Percentiles rank a stretch among this genome's conserved stretches.
These are phyloP conservation scores for Pedionomus torquatus DNA, from an alignment of 2,113 vertebrate species.

Conservation along the genomic window DNA sequence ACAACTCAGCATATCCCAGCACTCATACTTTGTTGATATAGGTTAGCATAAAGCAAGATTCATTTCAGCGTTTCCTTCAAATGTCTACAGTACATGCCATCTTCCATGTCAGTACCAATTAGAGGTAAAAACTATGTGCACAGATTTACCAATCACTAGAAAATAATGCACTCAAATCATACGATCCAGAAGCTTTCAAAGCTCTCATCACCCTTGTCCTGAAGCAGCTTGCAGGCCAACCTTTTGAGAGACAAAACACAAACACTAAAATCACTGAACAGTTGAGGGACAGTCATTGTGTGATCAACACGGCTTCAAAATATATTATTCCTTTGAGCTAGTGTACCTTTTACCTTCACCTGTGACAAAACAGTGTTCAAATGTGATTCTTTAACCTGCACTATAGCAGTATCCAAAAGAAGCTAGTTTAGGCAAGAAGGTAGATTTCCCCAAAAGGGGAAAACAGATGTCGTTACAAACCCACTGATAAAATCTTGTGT, in stretches of 20 bases:
- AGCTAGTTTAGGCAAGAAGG: background rate
- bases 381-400: background rate
- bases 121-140: background rate
- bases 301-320: background rate
- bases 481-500: background rate
- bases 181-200: background rate
- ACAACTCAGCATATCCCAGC: background rate
- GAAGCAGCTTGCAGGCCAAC: background rate
- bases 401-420: background rate
- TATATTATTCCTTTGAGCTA: background rate
- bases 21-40: background rate
- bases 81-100: background rate
- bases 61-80: background rate
- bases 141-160: background rate
- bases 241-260: background rate
- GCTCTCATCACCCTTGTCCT: background rate
- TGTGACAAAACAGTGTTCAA: background rate
- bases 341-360: background rate
- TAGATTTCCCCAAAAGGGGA: background rate
- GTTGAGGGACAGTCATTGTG: background rate
- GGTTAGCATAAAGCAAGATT: background rate
- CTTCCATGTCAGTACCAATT: background rate
- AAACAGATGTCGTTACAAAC: background rate
- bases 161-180: background rate
- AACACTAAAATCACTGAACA: background rate